phyloP scores from a whole-genome alignment of 1,140 invertebrate genomes.

The Physella acuta region DNA sequence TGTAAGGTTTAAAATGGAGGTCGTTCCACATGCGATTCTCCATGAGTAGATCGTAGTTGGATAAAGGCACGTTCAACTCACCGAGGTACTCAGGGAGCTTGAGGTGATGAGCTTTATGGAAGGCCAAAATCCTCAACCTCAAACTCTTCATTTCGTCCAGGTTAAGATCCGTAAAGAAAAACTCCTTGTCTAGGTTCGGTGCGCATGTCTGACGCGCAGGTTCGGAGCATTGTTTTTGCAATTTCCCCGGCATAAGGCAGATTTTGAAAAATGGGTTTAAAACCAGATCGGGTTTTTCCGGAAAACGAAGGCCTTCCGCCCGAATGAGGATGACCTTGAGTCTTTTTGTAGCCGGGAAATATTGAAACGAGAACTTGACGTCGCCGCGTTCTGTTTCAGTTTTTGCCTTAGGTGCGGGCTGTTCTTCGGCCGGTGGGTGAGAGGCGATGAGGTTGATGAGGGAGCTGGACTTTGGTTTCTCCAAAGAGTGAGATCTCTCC shows the following conservation, averaged over 20 bases:
- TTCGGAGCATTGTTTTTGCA: slow-evolving; percentile 50
- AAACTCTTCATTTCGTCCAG: slow-evolving; percentile 44
- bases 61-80: slow-evolving; percentile 45
- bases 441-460: background rate
- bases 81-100: slow-evolving; percentile 50
- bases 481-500: background rate
- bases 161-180: slow-evolving; percentile 47
- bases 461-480: slow-evolving; percentile 11
- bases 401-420: slow-evolving; percentile 22
- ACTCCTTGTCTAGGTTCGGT: slow-evolving; percentile 50
- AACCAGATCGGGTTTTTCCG: slow-evolving; percentile 36
- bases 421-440: slow-evolving; percentile 5
- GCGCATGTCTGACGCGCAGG: slow-evolving; percentile 47
- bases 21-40: slow-evolving; percentile 58
- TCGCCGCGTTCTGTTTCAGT: slow-evolving; percentile 46
- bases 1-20: slow-evolving; percentile 44
- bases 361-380: slow-evolving; percentile 54
- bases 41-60: slow-evolving; percentile 48
- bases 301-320: slow-evolving; percentile 48
- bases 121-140: slow-evolving; percentile 47
- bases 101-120: slow-evolving; percentile 47
- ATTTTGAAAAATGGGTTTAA: slow-evolving; percentile 36
- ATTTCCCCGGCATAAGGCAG: slow-evolving; percentile 52
- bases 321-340: slow-evolving; percentile 49
- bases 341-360: slow-evolving; percentile 41